A percentile compares a stretch with the other conserved stretches of the same genome.
Evolutionary conservation across 2,888 invertebrate genomes (phyloP).

Genomic region (Reticulitermes lucifugus): DNA sequence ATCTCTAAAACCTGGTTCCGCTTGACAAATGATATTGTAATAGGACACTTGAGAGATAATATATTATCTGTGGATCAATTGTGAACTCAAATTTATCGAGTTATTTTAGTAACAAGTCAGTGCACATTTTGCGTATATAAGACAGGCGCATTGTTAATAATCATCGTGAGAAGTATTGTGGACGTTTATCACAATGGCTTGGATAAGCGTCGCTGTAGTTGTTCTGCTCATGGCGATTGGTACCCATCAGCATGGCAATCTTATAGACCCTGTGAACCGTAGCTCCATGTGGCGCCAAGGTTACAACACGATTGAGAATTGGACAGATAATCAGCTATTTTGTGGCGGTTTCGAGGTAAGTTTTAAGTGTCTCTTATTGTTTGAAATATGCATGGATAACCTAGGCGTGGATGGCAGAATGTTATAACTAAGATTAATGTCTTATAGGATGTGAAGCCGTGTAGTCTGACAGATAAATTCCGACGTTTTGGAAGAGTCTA

Average conservation of each 20-base stretch:
- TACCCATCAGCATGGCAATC: slow-evolving; percentile 65
- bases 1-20: background rate
- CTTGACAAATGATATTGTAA: background rate
- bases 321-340: slow-evolving; percentile 66
- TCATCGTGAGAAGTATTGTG: background rate
- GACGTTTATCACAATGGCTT: background rate
- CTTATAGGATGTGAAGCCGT: no score
- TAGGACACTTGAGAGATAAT: background rate
- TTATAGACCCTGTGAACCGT: slow-evolving; percentile 67
- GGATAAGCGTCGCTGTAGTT: background rate
- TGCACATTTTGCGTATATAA: background rate
- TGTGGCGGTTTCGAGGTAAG: slow-evolving; percentile 64
- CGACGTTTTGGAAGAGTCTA: no score
- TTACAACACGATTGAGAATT: slow-evolving; percentile 64
- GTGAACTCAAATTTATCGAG: background rate
- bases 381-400: no score
- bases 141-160: background rate
- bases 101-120: background rate
- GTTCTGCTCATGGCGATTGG: background rate
- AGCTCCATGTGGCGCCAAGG: slow-evolving; percentile 69
- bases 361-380: background rate
- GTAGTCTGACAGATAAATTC: no score
- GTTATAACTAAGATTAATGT: no score
- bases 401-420: no score
- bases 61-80: slow-evolving; percentile 1